Base-by-base conservation (phyloP, 2,797 vertebrate genomes). In the Nyctibius grandis region DNA sequence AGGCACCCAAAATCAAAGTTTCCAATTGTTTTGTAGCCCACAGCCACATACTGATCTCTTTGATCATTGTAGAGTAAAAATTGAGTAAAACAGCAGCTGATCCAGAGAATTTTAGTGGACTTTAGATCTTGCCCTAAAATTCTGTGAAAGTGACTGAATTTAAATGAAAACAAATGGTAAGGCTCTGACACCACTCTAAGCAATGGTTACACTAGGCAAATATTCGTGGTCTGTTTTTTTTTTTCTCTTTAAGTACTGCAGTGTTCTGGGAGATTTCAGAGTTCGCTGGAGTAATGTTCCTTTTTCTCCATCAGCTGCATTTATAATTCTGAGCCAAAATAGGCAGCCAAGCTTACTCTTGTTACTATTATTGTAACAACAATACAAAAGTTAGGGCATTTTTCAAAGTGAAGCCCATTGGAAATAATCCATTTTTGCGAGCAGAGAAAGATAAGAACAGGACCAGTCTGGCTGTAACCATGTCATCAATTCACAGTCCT, bases 311-410 rank as follows among this genome's bases (percentile, higher is more conserved):
- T 45, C 61, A 79, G 47, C 15, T 85, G 54, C 38, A 70, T 59
- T 90, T 81, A 76, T 25, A 60, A 82, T 90, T 91, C 40, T 60
- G 40, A 90, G 93, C 77, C 83, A 93, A 88, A 94, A 90, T 13
- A 90, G 65, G 74, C 85, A 95, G 85, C n/a, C 61, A 82, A 54
- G 63, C 31, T 82, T 90, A 60, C 48, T 82, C n/a, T 85, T 63
- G 36, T 76, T 91, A 34, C 69, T 93, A 79, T 85, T 79, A 81
- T 91, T 88, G 57, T 54, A 57, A 54, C 13, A 92, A 95, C 51
- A 93, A 70, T 86, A 78, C 23, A 76, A 59, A 96, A 91, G 44
- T 70, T 56, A 90, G 29, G 4, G 33, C 34, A 82, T 79, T 79
- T 90, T 90, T 94, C 89, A 91, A 85, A 91, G 88, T 42, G 22